Evolutionary conservation across 1,140 invertebrate genomes (phyloP).

Genomic region (Sinella curviseta): DNA sequence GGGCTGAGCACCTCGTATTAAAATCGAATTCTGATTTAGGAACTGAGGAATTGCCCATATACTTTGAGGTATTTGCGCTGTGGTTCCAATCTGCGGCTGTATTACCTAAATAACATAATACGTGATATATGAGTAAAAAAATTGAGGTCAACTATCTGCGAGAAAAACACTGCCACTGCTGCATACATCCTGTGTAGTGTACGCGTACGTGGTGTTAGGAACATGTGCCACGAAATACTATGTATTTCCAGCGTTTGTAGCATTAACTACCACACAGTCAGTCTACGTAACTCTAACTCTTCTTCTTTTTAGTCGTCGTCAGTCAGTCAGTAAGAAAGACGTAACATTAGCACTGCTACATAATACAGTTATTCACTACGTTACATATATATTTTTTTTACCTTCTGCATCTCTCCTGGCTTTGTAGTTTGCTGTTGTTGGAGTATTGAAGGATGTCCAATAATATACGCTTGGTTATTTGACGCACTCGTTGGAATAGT

Average conservation of each 20-base stretch:
- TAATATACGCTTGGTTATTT: conserved; percentile 73
- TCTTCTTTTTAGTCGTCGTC: too few relatives aligned
- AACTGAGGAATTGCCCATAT: conserved; percentile 64
- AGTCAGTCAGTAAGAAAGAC: too few relatives aligned
- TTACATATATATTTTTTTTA: conserved; percentile 34
- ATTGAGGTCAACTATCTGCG: conserved; percentile 8
- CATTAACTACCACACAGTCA: too few relatives aligned
- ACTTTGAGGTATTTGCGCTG: conserved; percentile 59
- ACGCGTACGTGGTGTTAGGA: too few relatives aligned
- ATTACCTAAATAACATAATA: conserved; percentile 34
- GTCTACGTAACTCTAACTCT: too few relatives aligned
- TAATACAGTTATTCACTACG: background rate
- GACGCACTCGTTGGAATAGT: conserved; percentile 72
- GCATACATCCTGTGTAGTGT: conserved; percentile 33
- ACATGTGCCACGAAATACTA: background rate
- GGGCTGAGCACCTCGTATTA: conserved; percentile 73
- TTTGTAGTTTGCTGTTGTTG: conserved; percentile 52
- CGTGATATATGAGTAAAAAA: conserved; percentile 26
- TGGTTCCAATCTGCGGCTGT: conserved; percentile 54
- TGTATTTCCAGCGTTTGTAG: background rate
- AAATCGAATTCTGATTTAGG: conserved; percentile 73
- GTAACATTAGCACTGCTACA: background rate
- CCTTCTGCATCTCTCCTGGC: conserved; percentile 54
- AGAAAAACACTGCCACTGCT: conserved; percentile 10
- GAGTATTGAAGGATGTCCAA: conserved; percentile 70